Evolutionary conservation across 1,140 invertebrate genomes (phyloP).

Genomic region (Hyles vespertilio): DNA sequence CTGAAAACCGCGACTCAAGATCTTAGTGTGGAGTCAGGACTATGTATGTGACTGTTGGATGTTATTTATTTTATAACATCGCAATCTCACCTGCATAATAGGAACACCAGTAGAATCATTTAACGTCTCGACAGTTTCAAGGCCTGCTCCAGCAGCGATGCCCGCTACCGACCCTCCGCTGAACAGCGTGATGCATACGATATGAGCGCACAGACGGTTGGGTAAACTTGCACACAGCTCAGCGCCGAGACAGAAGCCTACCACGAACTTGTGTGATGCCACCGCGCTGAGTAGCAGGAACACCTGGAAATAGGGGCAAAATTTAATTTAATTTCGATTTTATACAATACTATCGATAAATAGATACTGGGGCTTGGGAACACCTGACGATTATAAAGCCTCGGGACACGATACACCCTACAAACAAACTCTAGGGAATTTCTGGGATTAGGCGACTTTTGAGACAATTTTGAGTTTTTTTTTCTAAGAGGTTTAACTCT

Average conservation of each 20-base stretch:
- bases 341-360: too few species aligned
- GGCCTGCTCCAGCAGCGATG: conserved; percentile 79
- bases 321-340: too few species aligned
- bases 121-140: conserved; percentile 64
- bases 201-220: conserved; percentile 68
- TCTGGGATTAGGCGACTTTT: too few species aligned
- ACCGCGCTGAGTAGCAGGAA: conserved; percentile 83
- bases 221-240: conserved; percentile 77
- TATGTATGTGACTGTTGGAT: too few species aligned
- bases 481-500: too few species aligned
- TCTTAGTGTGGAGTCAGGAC: too few species aligned
- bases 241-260: conserved; percentile 86
- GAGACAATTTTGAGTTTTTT: too few species aligned
- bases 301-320: conserved; percentile 66
- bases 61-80: background rate
- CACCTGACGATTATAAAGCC: too few species aligned
- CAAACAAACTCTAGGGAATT: too few species aligned
- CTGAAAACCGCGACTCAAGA: too few species aligned
- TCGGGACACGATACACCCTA: too few species aligned
- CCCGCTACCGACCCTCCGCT: conserved; percentile 81
- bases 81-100: conserved; percentile 74
- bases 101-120: conserved; percentile 74
- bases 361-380: too few species aligned
- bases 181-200: conserved; percentile 80
- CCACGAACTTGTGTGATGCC: conserved; percentile 86